Evolutionary conservation across 2,888 invertebrate species (phyloP).

Genomic region (Marasmarcha lunaedactyla): DNA sequence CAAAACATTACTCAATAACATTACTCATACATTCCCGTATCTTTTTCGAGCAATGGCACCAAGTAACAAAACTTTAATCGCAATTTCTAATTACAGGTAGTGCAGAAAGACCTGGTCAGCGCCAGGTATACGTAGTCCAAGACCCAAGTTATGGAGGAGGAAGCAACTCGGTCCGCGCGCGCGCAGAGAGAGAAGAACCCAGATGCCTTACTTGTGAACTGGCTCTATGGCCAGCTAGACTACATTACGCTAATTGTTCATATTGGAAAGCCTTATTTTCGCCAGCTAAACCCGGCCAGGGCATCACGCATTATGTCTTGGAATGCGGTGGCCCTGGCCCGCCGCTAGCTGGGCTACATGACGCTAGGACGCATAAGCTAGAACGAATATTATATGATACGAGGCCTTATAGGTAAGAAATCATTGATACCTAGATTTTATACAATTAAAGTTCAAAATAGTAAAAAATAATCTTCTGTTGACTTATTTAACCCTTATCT

Average conservation of each 20-base stretch:
- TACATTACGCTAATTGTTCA: slow-evolving; percentile 87
- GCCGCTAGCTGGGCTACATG: slow-evolving; percentile 85
- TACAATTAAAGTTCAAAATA: too few species aligned
- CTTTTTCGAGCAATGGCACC: too few species aligned
- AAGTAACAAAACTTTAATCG: too few species aligned
- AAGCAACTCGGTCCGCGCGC: slow-evolving; percentile 54
- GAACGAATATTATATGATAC: slow-evolving; percentile 83
- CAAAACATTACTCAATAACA: too few species aligned
- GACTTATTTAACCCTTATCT: too few species aligned
- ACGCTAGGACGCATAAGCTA: slow-evolving; percentile 80
- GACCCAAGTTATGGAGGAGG: slow-evolving; percentile 77
- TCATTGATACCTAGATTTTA: too few species aligned
- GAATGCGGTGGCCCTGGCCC: slow-evolving; percentile 94
- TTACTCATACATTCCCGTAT: too few species aligned
- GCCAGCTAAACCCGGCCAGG: slow-evolving; percentile 52
- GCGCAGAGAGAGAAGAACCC: slow-evolving; percentile 75
- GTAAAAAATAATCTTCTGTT: too few species aligned
- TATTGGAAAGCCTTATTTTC: slow-evolving; percentile 85
- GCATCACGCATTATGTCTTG: slow-evolving; percentile 78
- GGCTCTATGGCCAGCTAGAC: slow-evolving; percentile 82
- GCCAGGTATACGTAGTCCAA: slow-evolving; percentile 88
- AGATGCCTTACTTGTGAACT: slow-evolving; percentile 91
- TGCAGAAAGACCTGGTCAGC: slow-evolving; percentile 86
- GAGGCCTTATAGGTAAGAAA: slow-evolving; percentile 72
- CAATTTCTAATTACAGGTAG: slow-evolving; percentile 70